Conservation (phyloP, 2,888 invertebrate genomes). For the Griposia aprilina region DNA sequence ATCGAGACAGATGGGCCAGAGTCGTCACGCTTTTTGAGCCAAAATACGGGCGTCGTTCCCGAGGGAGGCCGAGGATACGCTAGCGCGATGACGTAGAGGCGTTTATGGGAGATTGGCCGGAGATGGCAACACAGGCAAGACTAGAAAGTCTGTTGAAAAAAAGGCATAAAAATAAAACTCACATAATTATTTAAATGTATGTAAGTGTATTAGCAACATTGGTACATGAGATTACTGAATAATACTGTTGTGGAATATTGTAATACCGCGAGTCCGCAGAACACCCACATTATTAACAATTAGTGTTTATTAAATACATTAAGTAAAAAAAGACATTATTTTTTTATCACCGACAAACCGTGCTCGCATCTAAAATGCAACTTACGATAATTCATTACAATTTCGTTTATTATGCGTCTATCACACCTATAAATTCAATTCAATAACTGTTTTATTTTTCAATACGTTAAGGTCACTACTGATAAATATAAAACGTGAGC, state of each 20-base stretch:
- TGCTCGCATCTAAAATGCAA: conserved; percentile 84
- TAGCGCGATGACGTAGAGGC: no score
- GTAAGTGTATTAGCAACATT: conserved; percentile 91
- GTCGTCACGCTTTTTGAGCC: no score
- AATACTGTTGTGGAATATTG: conserved; percentile 88
- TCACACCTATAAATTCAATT: conserved; percentile 89
- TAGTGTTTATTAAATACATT: conserved; percentile 80
- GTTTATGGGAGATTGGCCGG: no score
- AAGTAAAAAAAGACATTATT: conserved; percentile 81
- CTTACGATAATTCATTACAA: conserved; percentile 79
- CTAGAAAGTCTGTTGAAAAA: no score
- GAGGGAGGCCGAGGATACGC: no score
- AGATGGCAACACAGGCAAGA: no score
- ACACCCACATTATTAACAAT: conserved; percentile 81
- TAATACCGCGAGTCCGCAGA: conserved; percentile 77
- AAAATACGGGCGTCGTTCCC: no score
- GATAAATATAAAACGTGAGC: conserved; percentile 89
- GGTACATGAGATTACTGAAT: conserved; percentile 90
- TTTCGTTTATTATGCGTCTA: conserved; percentile 79
- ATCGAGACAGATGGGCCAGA: no score
- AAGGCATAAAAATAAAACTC: conserved; percentile 70
- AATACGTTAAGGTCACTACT: conserved; percentile 83
- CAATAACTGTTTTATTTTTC: conserved; percentile 83
- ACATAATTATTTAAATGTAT: conserved; percentile 86
- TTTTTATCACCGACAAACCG: conserved; percentile 80